Base-by-base conservation (phyloP, 2,113 vertebrate species). In the Pelusios castaneus region DNA sequence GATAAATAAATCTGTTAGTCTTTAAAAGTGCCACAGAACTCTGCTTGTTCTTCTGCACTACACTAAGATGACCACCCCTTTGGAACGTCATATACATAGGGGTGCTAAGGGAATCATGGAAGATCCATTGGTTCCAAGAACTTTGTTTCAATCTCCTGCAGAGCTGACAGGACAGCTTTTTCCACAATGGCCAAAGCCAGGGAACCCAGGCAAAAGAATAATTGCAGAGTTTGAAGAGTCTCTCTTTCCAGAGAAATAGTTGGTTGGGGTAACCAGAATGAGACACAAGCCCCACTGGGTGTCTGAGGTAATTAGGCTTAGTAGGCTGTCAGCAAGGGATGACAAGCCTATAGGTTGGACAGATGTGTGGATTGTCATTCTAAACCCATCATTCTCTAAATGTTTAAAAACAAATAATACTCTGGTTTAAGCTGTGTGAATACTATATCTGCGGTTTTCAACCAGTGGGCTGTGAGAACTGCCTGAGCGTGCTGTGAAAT, bases 201-300 rank as follows among this genome's bases (percentile, higher is more conserved):
- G 79, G 58, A 79, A 75, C 31, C 22, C 56, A 34, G 17, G 21
- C 63, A n/a, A 60, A 60, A 31, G 47, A 90, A 80, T 25, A 56
- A 49, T n/a, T n/a, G n/a, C n/a, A n/a, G n/a, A n/a, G 47, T 47
- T 47, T 47, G 10, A 47, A 47, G 47, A 47, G 7, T 47, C 13
- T 43, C 45, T 19, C 67, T 77, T 0, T 0, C 8, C 12, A 13
- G 2, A 11, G 29, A 45, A 27, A 10, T 4, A 34, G 10, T 10
- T 63, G 16, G n/a, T 7, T 55, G 51, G 84, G 47, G 58, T 31
- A 60, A 60, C 1, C 11, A 49, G 5, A 6, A n/a, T 84, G 81
- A 76, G 55, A 88, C 84, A 76, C 76, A 55, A n/a, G 8, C 1
- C 47, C 49, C 9, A 1, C 27, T 51, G 27, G 5, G 24, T 25